Evolutionary conservation across 2,797 vertebrate genomes (phyloP), one percentile per base, ranked within the genome.

Genomic region (Knipowitschia caucasica): DNA sequence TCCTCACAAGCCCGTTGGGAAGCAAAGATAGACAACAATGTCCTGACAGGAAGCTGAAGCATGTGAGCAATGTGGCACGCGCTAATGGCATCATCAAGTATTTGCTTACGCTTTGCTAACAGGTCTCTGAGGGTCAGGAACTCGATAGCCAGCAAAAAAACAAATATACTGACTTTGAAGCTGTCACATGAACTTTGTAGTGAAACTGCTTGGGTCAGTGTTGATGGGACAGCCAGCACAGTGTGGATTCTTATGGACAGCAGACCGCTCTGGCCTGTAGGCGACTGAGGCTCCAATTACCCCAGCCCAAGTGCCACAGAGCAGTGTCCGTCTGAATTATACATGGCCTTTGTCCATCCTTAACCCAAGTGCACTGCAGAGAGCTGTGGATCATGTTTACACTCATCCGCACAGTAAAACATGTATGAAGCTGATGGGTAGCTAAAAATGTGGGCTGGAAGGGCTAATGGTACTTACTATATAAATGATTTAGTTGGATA

Each of bases 341-440:
- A 70, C 60, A 91, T 89, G 80, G 64, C 67, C 65, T 87, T 89
- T 91, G 91, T 89, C 85, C 75, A 78, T 81, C 77, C 81, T 89
- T 88, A 89, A 90, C 88, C 87, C 81, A 87, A 73, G 83, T 85
- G 86, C 86, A 83, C 63, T 71, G 72, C 79, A 79, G 81, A 89
- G 83, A 86, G 84, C 73, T 36, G 63, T 82, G 88, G 89, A 91
- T 91, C 86, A 78, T 88, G 85, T 90, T 89, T 84, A 88, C 84
- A 87, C 77, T 86, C 77, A 73, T 88, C 70, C 75, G 54, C 56
- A 63, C 49, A 33, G 29, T 89, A 53, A 87, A 91, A 87, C 67
- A 85, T 90, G 85, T 21, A 91, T 79, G 54, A 72, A 39, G 25
- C 65, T 67, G 57, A 77, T 71, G 72, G 42, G 73, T 58, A 64